Base-by-base conservation (phyloP, 2,797 vertebrate species). In the Fundulus diaphanus region DNA sequence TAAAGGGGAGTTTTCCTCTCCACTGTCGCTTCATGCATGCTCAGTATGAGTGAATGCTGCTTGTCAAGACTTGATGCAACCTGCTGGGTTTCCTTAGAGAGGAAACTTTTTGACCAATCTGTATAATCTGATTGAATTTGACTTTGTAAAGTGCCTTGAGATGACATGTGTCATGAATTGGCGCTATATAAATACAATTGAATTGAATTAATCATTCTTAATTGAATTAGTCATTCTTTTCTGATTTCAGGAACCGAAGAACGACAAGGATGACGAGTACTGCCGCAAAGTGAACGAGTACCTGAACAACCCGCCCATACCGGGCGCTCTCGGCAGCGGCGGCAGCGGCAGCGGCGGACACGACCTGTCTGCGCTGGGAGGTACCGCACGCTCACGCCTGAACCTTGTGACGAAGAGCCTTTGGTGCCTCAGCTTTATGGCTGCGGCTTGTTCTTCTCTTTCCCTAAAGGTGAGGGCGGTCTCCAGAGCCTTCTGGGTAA, bases 401-500 rank as follows among this genome's bases (percentile, higher is more conserved):
- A 42, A 35, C n/a, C 18, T 18, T 33, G 20, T 63, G 13, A 27
- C 46, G n/a, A 24, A 31, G 1, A 73, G 70, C 7, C 51, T 70
- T 22, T 79, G 52, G 73, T 16, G 7, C 44, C 5, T 54, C 13
- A 57, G 24, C 1, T 24, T 15, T 20, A 48, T 15, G 40, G 24
- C 44, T 9, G 2, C 3, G 40, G 12, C 65, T 42, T 20, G 27
- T 37, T 73, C 31, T 56, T 76, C 5, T 78, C 46, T 48, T 20
- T 74, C 44, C 70, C 46, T 72, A 5, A 93, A 99, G 97, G 97
- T 40, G 98, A 99, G 90, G 98, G 98, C 24, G 98, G 98, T 49
- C 95, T 99, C 95, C 98, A 99, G 92, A 99, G 97, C 92, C 97
- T 99, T 89, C 94, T 99, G 94, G 98, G 98, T 89, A 99, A 98